These are phyloP conservation scores for Oreohelix idahoensis DNA, from an alignment of 1,140 invertebrate genomes.

Conservation along the genomic window DNA sequence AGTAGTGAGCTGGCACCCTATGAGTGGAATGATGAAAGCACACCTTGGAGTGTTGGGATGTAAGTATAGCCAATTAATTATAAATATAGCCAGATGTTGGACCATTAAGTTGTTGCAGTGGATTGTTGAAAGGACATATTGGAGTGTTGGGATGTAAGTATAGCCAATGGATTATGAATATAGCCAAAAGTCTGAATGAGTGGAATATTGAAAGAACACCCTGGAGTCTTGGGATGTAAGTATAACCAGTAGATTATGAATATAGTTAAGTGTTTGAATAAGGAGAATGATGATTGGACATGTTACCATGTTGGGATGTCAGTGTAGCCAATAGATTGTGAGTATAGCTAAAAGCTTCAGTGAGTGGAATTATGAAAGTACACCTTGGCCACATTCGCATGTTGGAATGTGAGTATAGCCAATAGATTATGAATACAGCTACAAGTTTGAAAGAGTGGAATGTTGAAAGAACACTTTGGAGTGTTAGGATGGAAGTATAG, in stretches of 20 bases:
- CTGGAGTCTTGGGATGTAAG: neutral
- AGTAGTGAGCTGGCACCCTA: constrained; percentile 57
- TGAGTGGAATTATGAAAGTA: neutral
- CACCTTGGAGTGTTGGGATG: constrained; percentile 63
- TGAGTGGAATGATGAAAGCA: constrained; percentile 70
- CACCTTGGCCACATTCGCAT: too few relatives aligned
- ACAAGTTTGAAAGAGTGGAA: too few relatives aligned
- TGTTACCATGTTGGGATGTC: too few relatives aligned
- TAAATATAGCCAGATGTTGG: neutral
- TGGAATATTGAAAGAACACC: too few relatives aligned
- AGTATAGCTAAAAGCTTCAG: neutral
- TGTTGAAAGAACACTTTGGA: constrained; percentile 66
- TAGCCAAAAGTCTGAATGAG: neutral
- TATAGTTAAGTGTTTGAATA: neutral
- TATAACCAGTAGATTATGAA: neutral
- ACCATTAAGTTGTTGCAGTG: too few relatives aligned
- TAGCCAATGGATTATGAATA: neutral
- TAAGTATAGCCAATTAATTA: constrained; percentile 45
- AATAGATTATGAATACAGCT: too few relatives aligned
- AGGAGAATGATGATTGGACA: too few relatives aligned
- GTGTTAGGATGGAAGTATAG: constrained; percentile 61
- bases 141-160: neutral
- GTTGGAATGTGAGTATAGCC: too few relatives aligned
- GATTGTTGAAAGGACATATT: too few relatives aligned
- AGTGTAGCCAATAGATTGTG: neutral